phyloP scores from a whole-genome alignment of 2,888 invertebrate genomes.

The Campoletis raptor region DNA sequence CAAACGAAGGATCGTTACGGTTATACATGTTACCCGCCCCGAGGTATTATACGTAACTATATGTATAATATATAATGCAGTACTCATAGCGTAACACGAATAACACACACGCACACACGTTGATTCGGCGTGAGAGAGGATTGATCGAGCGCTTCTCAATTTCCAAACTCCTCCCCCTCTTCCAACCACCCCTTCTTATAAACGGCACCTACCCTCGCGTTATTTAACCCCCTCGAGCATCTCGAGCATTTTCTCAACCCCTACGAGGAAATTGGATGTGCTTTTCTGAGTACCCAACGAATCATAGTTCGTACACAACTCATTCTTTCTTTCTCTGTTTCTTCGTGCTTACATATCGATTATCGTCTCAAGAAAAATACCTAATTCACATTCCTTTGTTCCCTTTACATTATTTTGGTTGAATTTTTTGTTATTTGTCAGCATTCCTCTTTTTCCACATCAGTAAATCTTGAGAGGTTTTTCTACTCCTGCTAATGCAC shows the following conservation, averaged over 20 bases:
- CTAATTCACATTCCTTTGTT: not conserved
- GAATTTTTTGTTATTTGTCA: not conserved
- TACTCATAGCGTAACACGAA: constrained; percentile 58
- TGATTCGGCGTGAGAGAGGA: constrained; percentile 67
- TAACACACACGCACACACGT: constrained; percentile 58
- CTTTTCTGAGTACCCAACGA: constrained; percentile 64
- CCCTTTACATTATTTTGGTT: not conserved
- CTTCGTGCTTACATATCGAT: constrained; percentile 14
- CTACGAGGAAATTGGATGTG: constrained; percentile 65
- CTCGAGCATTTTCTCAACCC: constrained; percentile 57
- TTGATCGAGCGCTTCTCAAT: constrained; percentile 70
- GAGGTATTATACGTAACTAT: constrained; percentile 55
- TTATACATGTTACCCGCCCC: constrained; percentile 64
- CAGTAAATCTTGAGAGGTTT: constrained; percentile 72
- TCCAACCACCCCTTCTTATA: constrained; percentile 35
- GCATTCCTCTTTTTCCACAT: constrained; percentile 25
- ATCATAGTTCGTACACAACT: constrained; percentile 33
- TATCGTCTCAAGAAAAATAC: not conserved
- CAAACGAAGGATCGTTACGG: constrained; percentile 69
- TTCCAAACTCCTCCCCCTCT: constrained; percentile 65
- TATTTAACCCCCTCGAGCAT: constrained; percentile 67
- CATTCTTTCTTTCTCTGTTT: constrained; percentile 43
- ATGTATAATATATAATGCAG: constrained; percentile 59
- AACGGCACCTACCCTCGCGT: constrained; percentile 43
- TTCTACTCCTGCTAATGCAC: constrained; percentile 79